phyloP scores from a whole-genome alignment of 2,888 invertebrate genomes.

The Drosophila bunnanda region DNA sequence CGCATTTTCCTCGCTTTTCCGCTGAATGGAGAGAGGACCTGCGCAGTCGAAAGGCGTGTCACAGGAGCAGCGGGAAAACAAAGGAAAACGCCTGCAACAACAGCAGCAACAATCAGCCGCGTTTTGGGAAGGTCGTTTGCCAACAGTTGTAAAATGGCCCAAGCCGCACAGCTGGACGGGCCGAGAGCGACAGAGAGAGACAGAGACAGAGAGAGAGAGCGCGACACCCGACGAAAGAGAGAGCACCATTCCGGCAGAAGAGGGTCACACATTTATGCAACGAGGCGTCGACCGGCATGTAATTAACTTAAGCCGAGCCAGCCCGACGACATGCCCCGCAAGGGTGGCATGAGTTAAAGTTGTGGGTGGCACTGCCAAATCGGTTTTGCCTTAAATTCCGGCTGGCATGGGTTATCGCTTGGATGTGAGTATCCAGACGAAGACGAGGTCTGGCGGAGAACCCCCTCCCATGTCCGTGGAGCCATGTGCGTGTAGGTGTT shows the following conservation, averaged over 20 bases:
- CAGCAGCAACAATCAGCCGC: slow-evolving; percentile 47
- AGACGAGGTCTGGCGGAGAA: slow-evolving; percentile 16
- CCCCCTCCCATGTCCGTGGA: not conserved
- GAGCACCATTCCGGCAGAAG: slow-evolving; percentile 35
- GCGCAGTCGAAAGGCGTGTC: slow-evolving; percentile 79
- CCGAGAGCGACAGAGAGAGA: slow-evolving; percentile 11
- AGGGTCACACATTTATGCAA: slow-evolving; percentile 70
- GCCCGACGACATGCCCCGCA: slow-evolving; percentile 25
- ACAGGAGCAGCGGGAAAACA: slow-evolving; percentile 51
- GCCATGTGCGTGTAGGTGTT: slow-evolving; percentile 1
- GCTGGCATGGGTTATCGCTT: slow-evolving; percentile 9
- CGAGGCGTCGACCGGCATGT: slow-evolving; percentile 77
- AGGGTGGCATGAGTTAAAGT: slow-evolving; percentile 7
- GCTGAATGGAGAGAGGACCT: slow-evolving; percentile 57
- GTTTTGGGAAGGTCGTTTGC: slow-evolving; percentile 75
- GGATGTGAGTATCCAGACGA: slow-evolving; percentile 10
- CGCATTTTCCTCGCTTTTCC: slow-evolving; percentile 40
- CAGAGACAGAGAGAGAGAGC: slow-evolving; percentile 11
- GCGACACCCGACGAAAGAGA: slow-evolving; percentile 13
- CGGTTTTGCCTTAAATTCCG: slow-evolving; percentile 11
- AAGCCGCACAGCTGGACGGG: slow-evolving; percentile 66
- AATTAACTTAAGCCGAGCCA: slow-evolving; percentile 77
- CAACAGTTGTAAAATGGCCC: slow-evolving; percentile 72
- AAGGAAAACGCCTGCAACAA: slow-evolving; percentile 39
- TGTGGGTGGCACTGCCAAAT: slow-evolving; percentile 21